Conservation (phyloP, 1,140 invertebrate species). For the Brachionus sp. region DNA sequence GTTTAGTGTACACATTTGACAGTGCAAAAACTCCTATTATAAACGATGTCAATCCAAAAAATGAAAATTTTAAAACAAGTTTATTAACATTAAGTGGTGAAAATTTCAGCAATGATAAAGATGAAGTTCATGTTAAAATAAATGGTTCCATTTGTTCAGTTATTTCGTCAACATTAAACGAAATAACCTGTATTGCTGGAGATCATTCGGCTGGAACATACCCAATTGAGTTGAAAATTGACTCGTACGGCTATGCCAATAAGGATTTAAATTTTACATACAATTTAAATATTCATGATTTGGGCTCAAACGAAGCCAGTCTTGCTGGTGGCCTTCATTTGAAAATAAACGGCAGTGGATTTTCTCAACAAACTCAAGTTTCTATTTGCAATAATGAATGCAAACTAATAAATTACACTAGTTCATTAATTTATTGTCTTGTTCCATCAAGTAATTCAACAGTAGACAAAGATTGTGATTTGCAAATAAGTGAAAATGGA, state of each 20-base stretch:
- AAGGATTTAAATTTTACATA: not conserved
- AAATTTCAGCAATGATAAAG: not conserved
- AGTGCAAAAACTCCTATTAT: not conserved
- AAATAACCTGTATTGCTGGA: conserved; percentile 47
- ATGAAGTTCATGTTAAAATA: not conserved
- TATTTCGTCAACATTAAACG: not conserved
- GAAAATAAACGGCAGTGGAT: conserved; percentile 13
- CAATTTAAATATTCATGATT: not conserved
- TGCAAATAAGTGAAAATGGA: not conserved
- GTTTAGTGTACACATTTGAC: not conserved
- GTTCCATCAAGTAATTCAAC: conserved; percentile 21
- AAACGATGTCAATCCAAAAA: not conserved
- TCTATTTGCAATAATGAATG: not conserved
- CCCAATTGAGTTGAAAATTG: conserved; percentile 29
- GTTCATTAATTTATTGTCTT: not conserved
- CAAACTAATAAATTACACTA: not conserved
- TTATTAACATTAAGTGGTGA: not conserved
- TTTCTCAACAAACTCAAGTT: not conserved
- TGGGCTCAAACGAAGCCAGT: not conserved
- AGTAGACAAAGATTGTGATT: not conserved
- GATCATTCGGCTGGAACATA: conserved; percentile 47
- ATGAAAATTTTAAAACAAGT: not conserved
- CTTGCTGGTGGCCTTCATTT: conserved; percentile 16
- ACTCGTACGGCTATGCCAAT: conserved; percentile 45
- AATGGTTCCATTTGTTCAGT: not conserved